phyloP scores from a whole-genome alignment of 2,888 invertebrate species.

The Drosophila paranaensis region DNA sequence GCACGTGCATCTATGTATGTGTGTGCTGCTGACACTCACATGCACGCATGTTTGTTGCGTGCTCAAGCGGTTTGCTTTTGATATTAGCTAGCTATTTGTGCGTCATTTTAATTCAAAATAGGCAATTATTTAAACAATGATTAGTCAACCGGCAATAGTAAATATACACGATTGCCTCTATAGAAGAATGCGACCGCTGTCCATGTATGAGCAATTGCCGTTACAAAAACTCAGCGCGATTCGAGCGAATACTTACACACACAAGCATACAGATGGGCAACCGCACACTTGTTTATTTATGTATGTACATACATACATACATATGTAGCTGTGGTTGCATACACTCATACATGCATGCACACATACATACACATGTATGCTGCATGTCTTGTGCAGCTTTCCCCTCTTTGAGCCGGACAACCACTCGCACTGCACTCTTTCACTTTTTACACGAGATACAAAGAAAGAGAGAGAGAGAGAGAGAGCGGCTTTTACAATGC shows the following conservation, averaged over 20 bases:
- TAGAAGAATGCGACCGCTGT: constrained; percentile 51
- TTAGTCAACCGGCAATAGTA: constrained; percentile 69
- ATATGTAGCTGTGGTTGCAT: background rate
- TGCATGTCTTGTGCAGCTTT: constrained; percentile 43
- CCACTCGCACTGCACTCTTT: constrained; percentile 45
- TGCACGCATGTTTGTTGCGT: constrained; percentile 11
- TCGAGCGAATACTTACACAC: constrained; percentile 8
- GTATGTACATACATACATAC: background rate
- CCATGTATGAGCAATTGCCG: constrained; percentile 66
- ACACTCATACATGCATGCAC: background rate
- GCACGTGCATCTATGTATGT: constrained; percentile 7
- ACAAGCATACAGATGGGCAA: background rate
- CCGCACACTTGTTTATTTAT: background rate
- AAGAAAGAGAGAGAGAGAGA: constrained; percentile 21
- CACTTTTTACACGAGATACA: constrained; percentile 44
- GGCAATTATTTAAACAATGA: constrained; percentile 71
- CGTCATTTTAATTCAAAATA: constrained; percentile 69
- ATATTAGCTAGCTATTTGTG: constrained; percentile 55
- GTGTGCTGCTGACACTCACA: constrained; percentile 6
- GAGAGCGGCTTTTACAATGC: constrained; percentile 35
- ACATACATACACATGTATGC: background rate
- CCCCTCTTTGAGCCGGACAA: constrained; percentile 44
- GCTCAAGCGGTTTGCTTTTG: constrained; percentile 34
- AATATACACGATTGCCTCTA: constrained; percentile 48
- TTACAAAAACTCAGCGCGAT: constrained; percentile 33